phyloP scores from a whole-genome alignment of 2,113 vertebrate genomes.

The Callipepla squamata region DNA sequence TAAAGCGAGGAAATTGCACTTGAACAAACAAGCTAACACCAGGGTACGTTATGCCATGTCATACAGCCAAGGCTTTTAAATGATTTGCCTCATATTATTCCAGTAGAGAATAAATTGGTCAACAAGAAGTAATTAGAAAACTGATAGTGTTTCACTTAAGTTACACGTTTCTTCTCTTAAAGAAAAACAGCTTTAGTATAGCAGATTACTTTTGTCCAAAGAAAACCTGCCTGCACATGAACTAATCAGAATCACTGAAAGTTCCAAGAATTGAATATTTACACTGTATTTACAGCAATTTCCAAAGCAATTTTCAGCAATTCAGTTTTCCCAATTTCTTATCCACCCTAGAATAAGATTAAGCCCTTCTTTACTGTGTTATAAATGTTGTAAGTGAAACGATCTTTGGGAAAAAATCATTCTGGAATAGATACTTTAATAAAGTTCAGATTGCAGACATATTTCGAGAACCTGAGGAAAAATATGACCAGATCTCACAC shows the following conservation, averaged over 20 bases:
- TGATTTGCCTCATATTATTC: background rate
- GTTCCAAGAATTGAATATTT: background rate
- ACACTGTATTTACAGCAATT: background rate
- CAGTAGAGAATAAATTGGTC: background rate
- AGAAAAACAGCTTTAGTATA: background rate
- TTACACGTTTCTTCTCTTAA: background rate
- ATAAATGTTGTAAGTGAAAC: background rate
- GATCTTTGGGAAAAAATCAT: background rate
- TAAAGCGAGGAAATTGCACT: background rate
- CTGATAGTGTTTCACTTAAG: background rate
- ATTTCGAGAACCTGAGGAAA: background rate
- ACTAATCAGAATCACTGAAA: background rate
- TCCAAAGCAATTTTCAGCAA: conserved; percentile 1
- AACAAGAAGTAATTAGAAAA: background rate
- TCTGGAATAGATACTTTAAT: background rate
- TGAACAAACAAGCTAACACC: background rate
- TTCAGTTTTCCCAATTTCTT: background rate
- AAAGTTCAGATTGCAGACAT: background rate
- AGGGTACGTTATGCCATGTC: background rate
- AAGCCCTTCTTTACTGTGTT: background rate
- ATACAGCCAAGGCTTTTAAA: background rate
- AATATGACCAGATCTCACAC: background rate
- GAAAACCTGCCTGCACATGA: background rate
- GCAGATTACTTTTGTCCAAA: background rate
- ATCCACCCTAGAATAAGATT: background rate